phyloP scores from a whole-genome alignment of 2,797 vertebrate species.

The Sebastes elongatus region DNA sequence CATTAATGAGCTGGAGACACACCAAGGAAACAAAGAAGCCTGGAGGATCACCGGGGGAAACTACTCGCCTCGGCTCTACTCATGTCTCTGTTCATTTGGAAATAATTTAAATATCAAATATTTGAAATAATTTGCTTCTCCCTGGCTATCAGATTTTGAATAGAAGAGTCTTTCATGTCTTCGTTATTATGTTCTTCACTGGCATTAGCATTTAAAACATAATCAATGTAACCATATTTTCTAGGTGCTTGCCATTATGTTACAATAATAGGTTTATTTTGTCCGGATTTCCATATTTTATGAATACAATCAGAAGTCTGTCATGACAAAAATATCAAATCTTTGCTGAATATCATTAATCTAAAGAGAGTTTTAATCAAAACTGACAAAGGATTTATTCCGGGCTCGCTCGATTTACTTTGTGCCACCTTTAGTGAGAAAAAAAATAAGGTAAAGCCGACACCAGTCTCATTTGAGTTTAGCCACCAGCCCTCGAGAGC shows the following conservation, averaged over 20 bases:
- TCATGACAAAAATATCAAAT: slow-evolving; percentile 60
- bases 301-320: slow-evolving; percentile 51
- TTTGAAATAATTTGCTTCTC: slow-evolving; percentile 82
- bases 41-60: slow-evolving; percentile 80
- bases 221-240: slow-evolving; percentile 71
- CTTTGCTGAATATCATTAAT: slow-evolving; percentile 55
- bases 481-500: background rate
- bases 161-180: slow-evolving; percentile 75
- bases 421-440: background rate
- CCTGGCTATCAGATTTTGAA: slow-evolving; percentile 78
- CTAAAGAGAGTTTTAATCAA: slow-evolving; percentile 57
- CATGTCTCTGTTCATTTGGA: slow-evolving; percentile 83
- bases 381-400: slow-evolving; percentile 52
- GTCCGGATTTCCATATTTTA: slow-evolving; percentile 69
- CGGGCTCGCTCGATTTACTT: slow-evolving; percentile 3
- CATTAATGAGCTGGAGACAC: slow-evolving; percentile 83
- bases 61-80: slow-evolving; percentile 70
- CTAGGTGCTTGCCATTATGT: slow-evolving; percentile 64
- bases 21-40: slow-evolving; percentile 81
- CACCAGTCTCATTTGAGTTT: slow-evolving; percentile 15
- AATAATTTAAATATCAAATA: slow-evolving; percentile 86
- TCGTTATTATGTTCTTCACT: slow-evolving; percentile 71
- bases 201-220: slow-evolving; percentile 79
- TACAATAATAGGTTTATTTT: slow-evolving; percentile 65
- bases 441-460: slow-evolving; percentile 1